Base-by-base conservation (phyloP, 2,113 vertebrate genomes). In the Austrofundulus limnaeus region DNA sequence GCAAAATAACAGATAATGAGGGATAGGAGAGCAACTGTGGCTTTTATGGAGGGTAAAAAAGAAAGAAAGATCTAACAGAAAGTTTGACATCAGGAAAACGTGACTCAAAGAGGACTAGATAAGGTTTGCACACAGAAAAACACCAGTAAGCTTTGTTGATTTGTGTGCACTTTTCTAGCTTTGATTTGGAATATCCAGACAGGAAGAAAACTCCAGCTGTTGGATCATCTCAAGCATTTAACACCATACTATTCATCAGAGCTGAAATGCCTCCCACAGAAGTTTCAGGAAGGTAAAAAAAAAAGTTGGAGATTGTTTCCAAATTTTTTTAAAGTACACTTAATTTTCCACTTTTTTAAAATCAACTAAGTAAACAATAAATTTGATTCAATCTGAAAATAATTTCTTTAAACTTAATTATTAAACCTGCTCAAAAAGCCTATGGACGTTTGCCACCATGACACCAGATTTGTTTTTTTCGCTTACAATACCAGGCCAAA, bases 151-250 rank as follows among this genome's bases (percentile, higher is more conserved):
- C 34, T 53, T 61, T 10, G 17, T 49, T 59, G 66, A 63, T 55
- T 48, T 31, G 39, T 61, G 51, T 20, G 46, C 20, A 50, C 57
- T 41, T 53, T 42, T 5, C 19, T 23, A 54, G 37, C 15, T 28
- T 11, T 37, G 25, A 62, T 19, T 2, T 11, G 16, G 0, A 59
- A 11, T 1, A 52, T 46, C 15, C 11, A 57, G 20, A 72, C 39
- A 48, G 49, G 50, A 48, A 46, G 50, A 53, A 38, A 38, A 65
- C 20, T 42, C 21, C 13, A 70, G 51, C 43, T 81, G 60, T 70
- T 64, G 72, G 49, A 84, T 74, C 51, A 77, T 66, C 80, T 85
- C 61, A 80, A 53, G n/a, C 19, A 14, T 60, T 60, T 31, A 57
- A 28, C 62, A 58, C 60, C 16, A 52, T 34, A 34, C 8, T 34